Base-by-base conservation (phyloP, 1,140 invertebrate genomes). In the Dinoponera quadriceps region DNA sequence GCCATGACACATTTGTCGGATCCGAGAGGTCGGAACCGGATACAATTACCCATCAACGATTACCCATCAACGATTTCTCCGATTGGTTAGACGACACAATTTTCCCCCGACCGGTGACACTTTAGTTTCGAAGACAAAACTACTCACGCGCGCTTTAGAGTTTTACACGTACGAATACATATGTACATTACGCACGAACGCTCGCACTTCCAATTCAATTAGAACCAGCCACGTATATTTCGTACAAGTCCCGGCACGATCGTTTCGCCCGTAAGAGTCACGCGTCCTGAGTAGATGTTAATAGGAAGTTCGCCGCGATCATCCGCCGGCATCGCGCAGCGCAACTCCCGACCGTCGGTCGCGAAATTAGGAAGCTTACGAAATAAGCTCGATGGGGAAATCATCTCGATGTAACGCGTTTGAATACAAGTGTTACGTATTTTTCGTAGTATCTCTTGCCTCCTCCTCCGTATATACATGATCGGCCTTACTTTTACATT, bases 391-490 rank as follows among this genome's bases (percentile, higher is more conserved):
- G 44, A 75, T 20, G 48, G n/a, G n/a, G n/a, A 77, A 18, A 38
- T 77, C 60, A 38, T 49, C 29, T 77, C 27, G 59, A 11, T 18
- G 51, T 54, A 54, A 38, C 20, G 14, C 55, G 55, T 29, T 44
- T 63, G 57, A 48, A 75, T 75, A 63, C 20, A 57, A 22, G 51
- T 18, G 4, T 51, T 75, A 63, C 60, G 59, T 75, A 63, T 75
- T 33, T 75, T n/a, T n/a, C n/a, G n/a, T 44, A 3, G 38, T 63
- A 75, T 51, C 14, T 63, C 48, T 63, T 38, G 13, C 49, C 14
- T 16, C 7, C 14, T 16, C 7, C 20, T 51, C 14, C 49, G 16
- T 77, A 51, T 77, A 27, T 75, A 75, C 59, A 51, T 18, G 25
- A 54, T 14, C 38, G 7, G 20, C 16, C 11, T 25, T n/a, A 2